Evolutionary conservation across 1,140 invertebrate genomes (phyloP).

Genomic region (Drosophila novamexicana): DNA sequence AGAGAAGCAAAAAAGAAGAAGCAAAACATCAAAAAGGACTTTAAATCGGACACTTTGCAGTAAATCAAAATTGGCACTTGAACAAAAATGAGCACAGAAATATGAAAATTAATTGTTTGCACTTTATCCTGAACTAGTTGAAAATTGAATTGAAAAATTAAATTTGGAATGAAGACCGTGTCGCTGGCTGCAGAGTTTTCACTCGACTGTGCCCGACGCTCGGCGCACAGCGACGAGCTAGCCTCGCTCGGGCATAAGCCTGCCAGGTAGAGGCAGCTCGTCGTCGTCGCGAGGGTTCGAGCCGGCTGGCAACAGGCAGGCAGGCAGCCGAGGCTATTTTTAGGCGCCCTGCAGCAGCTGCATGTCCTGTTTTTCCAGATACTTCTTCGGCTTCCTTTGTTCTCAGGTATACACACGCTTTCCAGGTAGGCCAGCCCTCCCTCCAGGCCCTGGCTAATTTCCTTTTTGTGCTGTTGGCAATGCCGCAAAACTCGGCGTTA

Average conservation of each 20-base stretch:
- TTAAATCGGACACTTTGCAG: too few relatives aligned
- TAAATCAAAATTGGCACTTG: too few relatives aligned
- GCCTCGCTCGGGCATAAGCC: slow-evolving; percentile 15
- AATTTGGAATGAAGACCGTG: slow-evolving; percentile 22
- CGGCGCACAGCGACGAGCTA: not conserved
- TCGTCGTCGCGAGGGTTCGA: too few relatives aligned
- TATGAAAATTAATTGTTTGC: not conserved
- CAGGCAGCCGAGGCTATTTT: not conserved
- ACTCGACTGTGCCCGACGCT: slow-evolving; percentile 43
- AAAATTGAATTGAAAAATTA: slow-evolving; percentile 1
- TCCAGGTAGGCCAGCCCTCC: too few relatives aligned
- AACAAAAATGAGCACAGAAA: too few relatives aligned
- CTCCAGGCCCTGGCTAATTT: not conserved
- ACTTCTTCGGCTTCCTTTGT: not conserved
- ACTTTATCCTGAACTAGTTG: not conserved
- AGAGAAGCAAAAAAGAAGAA: too few relatives aligned
- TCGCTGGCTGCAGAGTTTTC: slow-evolving; percentile 39
- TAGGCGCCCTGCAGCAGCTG: slow-evolving; percentile 8
- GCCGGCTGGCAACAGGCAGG: too few relatives aligned
- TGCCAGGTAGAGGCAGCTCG: too few relatives aligned
- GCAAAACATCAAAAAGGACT: too few relatives aligned
- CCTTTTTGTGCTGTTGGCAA: slow-evolving; percentile 15
- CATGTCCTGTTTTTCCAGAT: slow-evolving; percentile 11
- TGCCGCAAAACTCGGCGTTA: not conserved
- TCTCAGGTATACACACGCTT: not conserved